Percentiles rank a stretch among this genome's conserved stretches.
These are phyloP conservation scores for Bolinopsis microptera DNA, from an alignment of 37 sponge, comb jelly and placozoan species.

Conservation along the genomic window DNA sequence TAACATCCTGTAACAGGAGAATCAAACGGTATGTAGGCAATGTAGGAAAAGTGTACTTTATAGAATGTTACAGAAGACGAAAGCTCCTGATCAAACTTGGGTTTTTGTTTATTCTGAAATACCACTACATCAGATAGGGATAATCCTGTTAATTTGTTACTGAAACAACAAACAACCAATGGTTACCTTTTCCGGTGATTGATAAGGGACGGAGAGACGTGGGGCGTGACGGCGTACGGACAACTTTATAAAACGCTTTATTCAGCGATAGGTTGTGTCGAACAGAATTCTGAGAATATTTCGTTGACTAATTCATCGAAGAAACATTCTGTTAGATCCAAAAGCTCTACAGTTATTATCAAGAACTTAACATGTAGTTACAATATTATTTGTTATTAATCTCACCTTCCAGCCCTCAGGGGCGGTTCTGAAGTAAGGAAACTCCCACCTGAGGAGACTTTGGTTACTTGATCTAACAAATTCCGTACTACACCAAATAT, in stretches of 20 bases:
- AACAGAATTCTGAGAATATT: constrained; percentile 72
- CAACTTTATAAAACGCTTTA: constrained; percentile 71
- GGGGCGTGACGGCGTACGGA: background rate
- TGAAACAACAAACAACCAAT: background rate
- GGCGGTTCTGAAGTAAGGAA: constrained; percentile 77
- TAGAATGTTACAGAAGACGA: too few species aligned
- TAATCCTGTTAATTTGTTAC: too few species aligned
- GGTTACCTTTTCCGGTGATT: background rate
- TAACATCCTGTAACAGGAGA: background rate
- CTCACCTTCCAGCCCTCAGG: constrained; percentile 85
- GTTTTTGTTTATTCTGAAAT: too few species aligned
- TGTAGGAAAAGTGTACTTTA: too few species aligned
- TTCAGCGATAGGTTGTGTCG: constrained; percentile 81
- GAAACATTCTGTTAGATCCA: background rate
- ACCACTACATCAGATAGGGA: too few species aligned
- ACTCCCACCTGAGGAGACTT: constrained; percentile 69
- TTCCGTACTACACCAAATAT: too few species aligned
- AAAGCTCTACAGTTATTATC: too few species aligned
- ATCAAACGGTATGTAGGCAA: too few species aligned
- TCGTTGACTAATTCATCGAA: background rate
- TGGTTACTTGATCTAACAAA: too few species aligned
- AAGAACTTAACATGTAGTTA: too few species aligned
- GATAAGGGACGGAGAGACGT: background rate
- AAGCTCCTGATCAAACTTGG: too few species aligned
- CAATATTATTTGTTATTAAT: too few species aligned